Percentiles rank a stretch among this genome's conserved stretches.
These are phyloP conservation scores for Erannis defoliaria DNA, from an alignment of 2,888 invertebrate species.

Conservation along the genomic window DNA sequence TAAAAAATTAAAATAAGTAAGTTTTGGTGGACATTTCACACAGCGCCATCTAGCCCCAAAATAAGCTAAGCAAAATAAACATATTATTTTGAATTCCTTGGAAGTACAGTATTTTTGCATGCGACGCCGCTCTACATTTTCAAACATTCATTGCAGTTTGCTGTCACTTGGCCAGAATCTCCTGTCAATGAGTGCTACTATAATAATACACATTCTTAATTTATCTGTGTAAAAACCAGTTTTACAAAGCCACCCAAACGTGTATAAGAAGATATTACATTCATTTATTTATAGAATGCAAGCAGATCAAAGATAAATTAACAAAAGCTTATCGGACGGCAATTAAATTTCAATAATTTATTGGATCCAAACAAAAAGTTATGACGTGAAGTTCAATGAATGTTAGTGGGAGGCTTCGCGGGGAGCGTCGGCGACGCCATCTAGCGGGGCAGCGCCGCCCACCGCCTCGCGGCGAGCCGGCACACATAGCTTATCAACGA, in stretches of 20 bases:
- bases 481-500: slow-evolving; percentile 86
- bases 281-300: slow-evolving; percentile 39
- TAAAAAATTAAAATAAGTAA: too few species aligned
- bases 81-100: not conserved
- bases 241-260: slow-evolving; percentile 35
- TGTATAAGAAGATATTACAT: slow-evolving; percentile 30
- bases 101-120: not conserved
- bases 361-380: slow-evolving; percentile 75
- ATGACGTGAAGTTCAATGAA: slow-evolving; percentile 82
- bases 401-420: slow-evolving; percentile 83
- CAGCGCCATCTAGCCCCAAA: too few species aligned
- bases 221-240: slow-evolving; percentile 40
- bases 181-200: slow-evolving; percentile 25
- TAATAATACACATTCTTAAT: slow-evolving; percentile 28
- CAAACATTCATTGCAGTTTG: not conserved
- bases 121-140: not conserved
- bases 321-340: slow-evolving; percentile 49
- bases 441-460: slow-evolving; percentile 81
- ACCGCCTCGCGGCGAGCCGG: slow-evolving; percentile 62
- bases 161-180: slow-evolving; percentile 15
- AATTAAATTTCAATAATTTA: slow-evolving; percentile 57
- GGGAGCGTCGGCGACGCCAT: slow-evolving; percentile 74
- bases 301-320: slow-evolving; percentile 47
- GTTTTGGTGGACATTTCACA: too few species aligned
- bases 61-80: too few species aligned